These are phyloP conservation scores for Cyanoliseus patagonus DNA, from an alignment of 2,113 vertebrate species.

Conservation along the genomic window DNA sequence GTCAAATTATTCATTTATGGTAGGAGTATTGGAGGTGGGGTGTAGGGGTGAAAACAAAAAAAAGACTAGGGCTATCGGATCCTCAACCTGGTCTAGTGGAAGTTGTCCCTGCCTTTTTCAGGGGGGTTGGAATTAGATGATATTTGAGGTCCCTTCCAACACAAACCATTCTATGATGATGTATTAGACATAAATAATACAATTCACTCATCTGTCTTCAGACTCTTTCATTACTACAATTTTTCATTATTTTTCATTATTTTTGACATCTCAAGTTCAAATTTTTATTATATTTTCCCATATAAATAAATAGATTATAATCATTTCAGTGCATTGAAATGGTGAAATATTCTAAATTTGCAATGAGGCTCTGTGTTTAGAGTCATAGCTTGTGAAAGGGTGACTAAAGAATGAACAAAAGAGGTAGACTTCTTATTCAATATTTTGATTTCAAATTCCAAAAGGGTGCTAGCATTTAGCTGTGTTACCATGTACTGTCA, in stretches of 20 bases:
- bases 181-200: not conserved
- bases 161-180: not conserved
- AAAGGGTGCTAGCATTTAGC: not conserved
- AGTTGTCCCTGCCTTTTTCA: not conserved
- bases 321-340: not conserved
- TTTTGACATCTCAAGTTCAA: not conserved
- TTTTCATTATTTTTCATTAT: not conserved
- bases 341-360: not conserved
- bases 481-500: not conserved
- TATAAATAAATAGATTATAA: not conserved
- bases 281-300: not conserved
- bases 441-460: not conserved
- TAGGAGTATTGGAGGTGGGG: not conserved
- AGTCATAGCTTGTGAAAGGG: not conserved
- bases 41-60: not conserved
- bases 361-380: not conserved
- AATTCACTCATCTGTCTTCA: not conserved
- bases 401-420: not conserved
- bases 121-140: not conserved
- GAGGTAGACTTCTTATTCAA: not conserved
- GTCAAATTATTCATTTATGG: not conserved
- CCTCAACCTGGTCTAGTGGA: not conserved
- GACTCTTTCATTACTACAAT: not conserved
- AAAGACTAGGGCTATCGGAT: not conserved
- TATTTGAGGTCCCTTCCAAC: not conserved